These are phyloP conservation scores for Conus canariensis DNA, from an alignment of 2,888 invertebrate genomes.

Conservation along the genomic window DNA sequence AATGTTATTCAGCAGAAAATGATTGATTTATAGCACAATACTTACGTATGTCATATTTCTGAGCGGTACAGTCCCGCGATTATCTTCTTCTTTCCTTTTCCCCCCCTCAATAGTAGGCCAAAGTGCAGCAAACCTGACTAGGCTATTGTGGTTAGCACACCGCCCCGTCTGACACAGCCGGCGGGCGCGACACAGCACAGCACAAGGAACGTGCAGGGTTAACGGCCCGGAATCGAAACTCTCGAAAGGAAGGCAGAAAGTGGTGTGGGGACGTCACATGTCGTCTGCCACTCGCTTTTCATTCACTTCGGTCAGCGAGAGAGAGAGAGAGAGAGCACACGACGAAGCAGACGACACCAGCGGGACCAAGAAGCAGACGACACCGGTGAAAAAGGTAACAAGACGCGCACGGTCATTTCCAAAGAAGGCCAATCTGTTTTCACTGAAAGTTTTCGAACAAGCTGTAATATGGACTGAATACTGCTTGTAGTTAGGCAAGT, in stretches of 20 bases:
- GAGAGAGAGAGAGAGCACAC: background rate
- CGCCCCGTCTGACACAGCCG: background rate
- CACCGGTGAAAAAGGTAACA: background rate
- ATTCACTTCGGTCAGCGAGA: constrained; percentile 32
- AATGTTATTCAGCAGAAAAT: too few species aligned
- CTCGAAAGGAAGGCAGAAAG: constrained; percentile 32
- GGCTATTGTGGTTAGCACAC: background rate
- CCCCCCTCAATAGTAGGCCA: too few species aligned
- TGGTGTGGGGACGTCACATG: constrained; percentile 26
- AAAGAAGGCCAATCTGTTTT: too few species aligned
- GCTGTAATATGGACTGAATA: background rate
- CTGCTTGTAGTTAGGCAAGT: background rate
- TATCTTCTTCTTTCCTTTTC: too few species aligned
- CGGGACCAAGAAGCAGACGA: background rate
- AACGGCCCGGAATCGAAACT: constrained; percentile 21
- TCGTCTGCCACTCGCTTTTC: constrained; percentile 27
- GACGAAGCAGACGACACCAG: constrained; percentile 23
- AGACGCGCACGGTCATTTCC: background rate
- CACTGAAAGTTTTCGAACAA: background rate
- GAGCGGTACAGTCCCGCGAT: too few species aligned
- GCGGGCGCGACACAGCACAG: background rate
- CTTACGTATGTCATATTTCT: too few species aligned
- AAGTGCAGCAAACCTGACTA: too few species aligned
- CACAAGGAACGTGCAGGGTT: constrained; percentile 28
- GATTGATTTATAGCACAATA: too few species aligned